Evolutionary conservation across 1,140 invertebrate species (phyloP).

Genomic region (Drosophila parvula): DNA sequence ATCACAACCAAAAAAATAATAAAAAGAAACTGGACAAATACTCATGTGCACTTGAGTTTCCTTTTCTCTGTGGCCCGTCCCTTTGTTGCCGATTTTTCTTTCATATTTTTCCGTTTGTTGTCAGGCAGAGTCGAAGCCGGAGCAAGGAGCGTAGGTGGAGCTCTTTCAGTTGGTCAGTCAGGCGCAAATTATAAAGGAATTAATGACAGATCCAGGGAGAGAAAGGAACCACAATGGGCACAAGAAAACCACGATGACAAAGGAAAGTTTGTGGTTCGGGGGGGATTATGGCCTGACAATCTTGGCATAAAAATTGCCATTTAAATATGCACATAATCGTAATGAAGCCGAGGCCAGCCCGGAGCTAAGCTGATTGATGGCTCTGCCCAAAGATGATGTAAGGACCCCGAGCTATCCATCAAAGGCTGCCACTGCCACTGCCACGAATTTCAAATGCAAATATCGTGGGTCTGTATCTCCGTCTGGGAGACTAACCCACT

Average conservation of each 20-base stretch:
- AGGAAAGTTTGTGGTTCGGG: constrained; percentile 53
- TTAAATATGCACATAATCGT: constrained; percentile 75
- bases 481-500: constrained; percentile 68
- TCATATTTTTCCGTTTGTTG: constrained; percentile 56
- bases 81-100: constrained; percentile 64
- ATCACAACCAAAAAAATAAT: constrained; percentile 20
- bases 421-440: constrained; percentile 49
- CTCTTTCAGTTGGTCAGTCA: constrained; percentile 72
- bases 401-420: constrained; percentile 73
- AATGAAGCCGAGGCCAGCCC: constrained; percentile 64
- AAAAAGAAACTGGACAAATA: constrained; percentile 52
- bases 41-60: constrained; percentile 70
- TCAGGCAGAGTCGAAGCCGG: constrained; percentile 14
- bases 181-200: constrained; percentile 82
- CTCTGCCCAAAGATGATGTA: constrained; percentile 58
- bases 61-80: constrained; percentile 36
- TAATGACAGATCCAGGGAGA: constrained; percentile 67
- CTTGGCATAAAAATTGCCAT: constrained; percentile 77
- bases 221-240: constrained; percentile 47
- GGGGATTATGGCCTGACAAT: constrained; percentile 70
- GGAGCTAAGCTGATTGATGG: constrained; percentile 78
- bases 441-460: constrained; percentile 63
- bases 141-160: constrained; percentile 47
- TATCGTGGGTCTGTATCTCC: constrained; percentile 1
- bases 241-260: constrained; percentile 60